Percentiles rank a stretch among this genome's conserved stretches.
phyloP scores from a whole-genome alignment of 2,888 invertebrate genomes.

The Vesta saturnalis region DNA sequence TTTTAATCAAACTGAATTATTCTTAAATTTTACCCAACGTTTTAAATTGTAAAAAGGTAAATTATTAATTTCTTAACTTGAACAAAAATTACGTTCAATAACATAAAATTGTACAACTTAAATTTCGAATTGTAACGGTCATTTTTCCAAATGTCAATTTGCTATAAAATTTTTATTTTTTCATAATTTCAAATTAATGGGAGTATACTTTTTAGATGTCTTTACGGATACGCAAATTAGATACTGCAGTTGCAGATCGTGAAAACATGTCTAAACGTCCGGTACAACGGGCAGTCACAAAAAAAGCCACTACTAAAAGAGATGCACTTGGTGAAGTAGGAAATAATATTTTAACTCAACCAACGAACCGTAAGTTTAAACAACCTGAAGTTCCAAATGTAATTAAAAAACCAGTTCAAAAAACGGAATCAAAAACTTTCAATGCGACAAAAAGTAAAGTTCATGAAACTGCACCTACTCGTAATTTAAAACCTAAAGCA shows the following conservation, averaged over 20 bases:
- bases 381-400: background rate
- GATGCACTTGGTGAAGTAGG: conserved; percentile 51
- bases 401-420: background rate
- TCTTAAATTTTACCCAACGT: too few species aligned
- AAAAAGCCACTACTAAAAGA: conserved; percentile 39
- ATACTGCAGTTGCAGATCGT: conserved; percentile 27
- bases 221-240: conserved; percentile 34
- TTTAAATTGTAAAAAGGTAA: too few species aligned
- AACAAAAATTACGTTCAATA: too few species aligned
- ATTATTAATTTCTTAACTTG: too few species aligned
- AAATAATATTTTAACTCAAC: conserved; percentile 42
- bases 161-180: too few species aligned
- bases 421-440: background rate
- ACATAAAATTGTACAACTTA: too few species aligned
- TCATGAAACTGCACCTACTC: too few species aligned
- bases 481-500: conserved; percentile 7
- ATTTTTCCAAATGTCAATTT: too few species aligned
- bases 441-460: background rate
- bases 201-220: conserved; percentile 43
- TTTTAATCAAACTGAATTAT: too few species aligned
- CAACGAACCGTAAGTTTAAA: background rate
- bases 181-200: background rate
- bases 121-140: too few species aligned
- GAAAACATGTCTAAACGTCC: conserved; percentile 43
- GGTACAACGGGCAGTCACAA: conserved; percentile 36